Conservation (phyloP, 2,888 invertebrate genomes). For the Hyles lineata region DNA sequence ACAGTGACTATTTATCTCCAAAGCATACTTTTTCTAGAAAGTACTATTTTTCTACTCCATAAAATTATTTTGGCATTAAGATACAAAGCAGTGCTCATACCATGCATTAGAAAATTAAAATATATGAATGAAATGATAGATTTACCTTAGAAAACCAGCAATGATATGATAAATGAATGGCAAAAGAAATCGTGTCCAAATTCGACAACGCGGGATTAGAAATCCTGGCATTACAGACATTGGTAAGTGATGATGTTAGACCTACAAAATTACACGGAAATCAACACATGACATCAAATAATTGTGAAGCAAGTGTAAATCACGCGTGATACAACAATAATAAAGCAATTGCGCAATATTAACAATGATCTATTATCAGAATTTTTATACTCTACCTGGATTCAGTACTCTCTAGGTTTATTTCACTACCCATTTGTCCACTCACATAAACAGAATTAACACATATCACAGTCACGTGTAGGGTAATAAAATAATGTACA, state of each 20-base stretch:
- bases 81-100: neutral
- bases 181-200: constrained; percentile 64
- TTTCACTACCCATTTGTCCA: constrained; percentile 79
- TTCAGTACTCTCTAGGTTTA: constrained; percentile 64
- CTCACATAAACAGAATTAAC: constrained; percentile 73
- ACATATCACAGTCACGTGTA: constrained; percentile 55
- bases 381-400: constrained; percentile 60
- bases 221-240: constrained; percentile 59
- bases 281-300: constrained; percentile 39
- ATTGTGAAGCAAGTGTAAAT: constrained; percentile 33
- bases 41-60: neutral
- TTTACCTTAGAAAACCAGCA: constrained; percentile 69
- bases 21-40: constrained; percentile 4
- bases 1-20: no score
- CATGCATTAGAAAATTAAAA: neutral
- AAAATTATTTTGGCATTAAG: no score
- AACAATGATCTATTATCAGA: constrained; percentile 37
- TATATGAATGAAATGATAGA: constrained; percentile 38
- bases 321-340: constrained; percentile 33
- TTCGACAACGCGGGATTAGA: constrained; percentile 56
- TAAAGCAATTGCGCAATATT: constrained; percentile 65
- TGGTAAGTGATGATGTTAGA: constrained; percentile 40
- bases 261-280: constrained; percentile 52
- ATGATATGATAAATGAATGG: constrained; percentile 66
- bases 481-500: constrained; percentile 32